These are phyloP conservation scores for Galemys pyrenaicus DNA, from an alignment of 2,113 vertebrate species.

Conservation along the genomic window DNA sequence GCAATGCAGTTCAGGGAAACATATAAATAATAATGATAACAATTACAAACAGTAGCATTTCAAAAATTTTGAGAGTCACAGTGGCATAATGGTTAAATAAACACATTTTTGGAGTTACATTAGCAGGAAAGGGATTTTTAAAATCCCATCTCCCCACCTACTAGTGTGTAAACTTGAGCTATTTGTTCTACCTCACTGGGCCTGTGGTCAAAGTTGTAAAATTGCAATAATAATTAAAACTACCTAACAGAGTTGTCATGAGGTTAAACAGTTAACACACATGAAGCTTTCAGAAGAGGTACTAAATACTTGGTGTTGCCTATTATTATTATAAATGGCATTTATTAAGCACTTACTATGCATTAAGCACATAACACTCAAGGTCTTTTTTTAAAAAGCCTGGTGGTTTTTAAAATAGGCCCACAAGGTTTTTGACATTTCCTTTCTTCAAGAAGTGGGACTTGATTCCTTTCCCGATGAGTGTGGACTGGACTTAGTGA, in stretches of 20 bases:
- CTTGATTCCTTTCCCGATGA: background rate
- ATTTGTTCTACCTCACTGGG: background rate
- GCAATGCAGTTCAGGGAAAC: background rate
- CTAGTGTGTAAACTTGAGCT: background rate
- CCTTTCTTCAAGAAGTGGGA: background rate
- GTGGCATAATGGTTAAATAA: background rate
- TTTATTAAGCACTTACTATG: background rate
- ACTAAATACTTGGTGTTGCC: background rate
- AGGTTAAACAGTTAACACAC: background rate
- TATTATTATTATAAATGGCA: background rate
- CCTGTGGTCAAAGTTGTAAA: background rate
- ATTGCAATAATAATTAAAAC: background rate
- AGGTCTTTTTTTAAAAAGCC: too few relatives aligned
- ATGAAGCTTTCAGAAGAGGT: background rate
- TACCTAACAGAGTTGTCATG: background rate
- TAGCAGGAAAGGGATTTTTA: background rate
- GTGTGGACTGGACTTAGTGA: background rate
- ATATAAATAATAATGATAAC: background rate
- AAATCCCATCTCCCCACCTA: background rate
- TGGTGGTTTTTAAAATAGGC: background rate
- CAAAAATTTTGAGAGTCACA: background rate
- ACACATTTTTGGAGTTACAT: background rate
- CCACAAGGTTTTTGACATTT: background rate
- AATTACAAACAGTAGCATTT: background rate
- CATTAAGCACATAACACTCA: background rate